Evolutionary conservation across 1,140 invertebrate genomes (phyloP).

Genomic region (Cheumatopsyche charites): DNA sequence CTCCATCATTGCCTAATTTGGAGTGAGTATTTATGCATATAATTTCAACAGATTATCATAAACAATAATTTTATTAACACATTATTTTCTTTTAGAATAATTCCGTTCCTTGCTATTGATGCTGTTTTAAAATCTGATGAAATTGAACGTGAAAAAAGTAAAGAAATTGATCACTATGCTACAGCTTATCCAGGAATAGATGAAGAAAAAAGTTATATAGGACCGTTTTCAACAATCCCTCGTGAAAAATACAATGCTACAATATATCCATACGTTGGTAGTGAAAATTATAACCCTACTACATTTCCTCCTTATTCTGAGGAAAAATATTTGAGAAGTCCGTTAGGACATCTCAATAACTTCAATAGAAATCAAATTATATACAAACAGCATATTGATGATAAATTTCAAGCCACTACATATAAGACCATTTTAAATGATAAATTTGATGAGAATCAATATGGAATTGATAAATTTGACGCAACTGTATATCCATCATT

Average conservation of each 20-base stretch:
- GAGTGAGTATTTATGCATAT: constrained; percentile 55
- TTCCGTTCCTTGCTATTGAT: constrained; percentile 80
- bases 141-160: constrained; percentile 39
- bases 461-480: constrained; percentile 46
- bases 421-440: constrained; percentile 44
- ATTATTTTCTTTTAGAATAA: constrained; percentile 67
- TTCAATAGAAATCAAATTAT: constrained; percentile 42
- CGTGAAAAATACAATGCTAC: constrained; percentile 39
- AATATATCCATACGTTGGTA: constrained; percentile 35
- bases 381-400: constrained; percentile 46
- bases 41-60: too few species aligned
- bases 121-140: constrained; percentile 64
- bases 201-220: constrained; percentile 56
- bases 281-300: constrained; percentile 44
- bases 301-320: constrained; percentile 42
- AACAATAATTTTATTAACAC: neutral
- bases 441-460: constrained; percentile 41
- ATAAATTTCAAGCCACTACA: constrained; percentile 46
- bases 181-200: constrained; percentile 53
- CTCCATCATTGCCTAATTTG: constrained; percentile 76
- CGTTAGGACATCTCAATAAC: constrained; percentile 31
- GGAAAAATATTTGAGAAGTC: constrained; percentile 42
- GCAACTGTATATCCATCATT: constrained; percentile 44
- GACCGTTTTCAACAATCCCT: constrained; percentile 52
- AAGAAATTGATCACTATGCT: constrained; percentile 39